Evolutionary conservation across 2,113 vertebrate species (phyloP).

Genomic region (Leptobrachium ailaonicum): DNA sequence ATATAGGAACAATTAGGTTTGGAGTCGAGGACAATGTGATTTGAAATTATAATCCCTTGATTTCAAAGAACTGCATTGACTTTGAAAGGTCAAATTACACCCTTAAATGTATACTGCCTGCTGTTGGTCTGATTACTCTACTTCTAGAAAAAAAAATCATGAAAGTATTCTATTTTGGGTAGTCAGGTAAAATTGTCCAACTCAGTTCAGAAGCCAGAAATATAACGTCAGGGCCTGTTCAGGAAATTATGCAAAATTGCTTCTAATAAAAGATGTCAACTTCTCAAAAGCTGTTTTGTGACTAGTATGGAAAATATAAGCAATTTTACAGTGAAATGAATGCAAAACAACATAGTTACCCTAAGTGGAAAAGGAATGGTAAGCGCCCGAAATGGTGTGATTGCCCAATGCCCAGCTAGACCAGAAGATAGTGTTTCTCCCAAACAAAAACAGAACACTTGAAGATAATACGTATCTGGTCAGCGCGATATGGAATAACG

Average conservation of each 20-base stretch:
- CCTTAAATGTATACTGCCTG: not conserved
- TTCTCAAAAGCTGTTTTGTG: slow-evolving; percentile 15
- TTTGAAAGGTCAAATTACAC: slow-evolving; percentile 1
- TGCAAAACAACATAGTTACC: not conserved
- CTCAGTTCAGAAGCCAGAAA: slow-evolving; percentile 12
- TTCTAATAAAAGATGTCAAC: slow-evolving; percentile 10
- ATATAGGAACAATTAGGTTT: too few species aligned
- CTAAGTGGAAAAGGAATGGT: too few species aligned
- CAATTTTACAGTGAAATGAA: not conserved
- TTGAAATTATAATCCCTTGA: too few species aligned
- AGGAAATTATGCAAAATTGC: slow-evolving; percentile 4
- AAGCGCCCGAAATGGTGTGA: too few species aligned
- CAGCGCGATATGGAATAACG: too few species aligned
- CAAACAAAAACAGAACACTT: too few species aligned
- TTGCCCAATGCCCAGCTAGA: too few species aligned
- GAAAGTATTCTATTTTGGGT: not conserved
- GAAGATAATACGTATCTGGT: too few species aligned
- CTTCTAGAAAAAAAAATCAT: not conserved
- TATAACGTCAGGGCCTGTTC: slow-evolving; percentile 4
- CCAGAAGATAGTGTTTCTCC: too few species aligned
- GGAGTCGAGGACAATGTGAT: too few species aligned
- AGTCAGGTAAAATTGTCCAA: slow-evolving; percentile 6
- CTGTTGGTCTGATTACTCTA: slow-evolving; percentile 4
- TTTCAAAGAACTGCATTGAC: too few species aligned
- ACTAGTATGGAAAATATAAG: slow-evolving; percentile 1